These are phyloP conservation scores for Alloscopus bannaensis DNA, from an alignment of 2,888 invertebrate species.

Conservation along the genomic window DNA sequence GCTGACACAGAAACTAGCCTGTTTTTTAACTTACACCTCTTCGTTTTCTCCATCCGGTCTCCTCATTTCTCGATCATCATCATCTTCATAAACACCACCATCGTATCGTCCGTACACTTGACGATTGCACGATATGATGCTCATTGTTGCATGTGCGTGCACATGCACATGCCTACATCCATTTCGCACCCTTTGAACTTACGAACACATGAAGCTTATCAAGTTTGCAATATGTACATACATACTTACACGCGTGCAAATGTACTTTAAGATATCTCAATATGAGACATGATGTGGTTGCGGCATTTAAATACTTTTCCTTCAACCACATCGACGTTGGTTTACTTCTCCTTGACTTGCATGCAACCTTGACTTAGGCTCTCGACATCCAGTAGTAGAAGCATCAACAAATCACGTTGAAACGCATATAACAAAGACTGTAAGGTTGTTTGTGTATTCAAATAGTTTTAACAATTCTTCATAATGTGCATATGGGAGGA, in stretches of 20 bases:
- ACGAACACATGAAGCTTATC: background rate
- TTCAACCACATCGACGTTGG: conserved; percentile 31
- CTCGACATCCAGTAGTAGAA: conserved; percentile 59
- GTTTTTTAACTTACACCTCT: conserved; percentile 67
- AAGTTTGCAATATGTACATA: conserved; percentile 1
- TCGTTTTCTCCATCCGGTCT: conserved; percentile 71
- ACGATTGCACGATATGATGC: conserved; percentile 39
- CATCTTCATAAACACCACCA: conserved; percentile 23
- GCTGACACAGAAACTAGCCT: conserved; percentile 72
- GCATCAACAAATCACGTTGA: too few species aligned
- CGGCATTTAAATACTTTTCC: conserved; percentile 18
- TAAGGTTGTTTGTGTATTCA: background rate
- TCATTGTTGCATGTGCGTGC: conserved; percentile 47
- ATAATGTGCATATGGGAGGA: too few species aligned
- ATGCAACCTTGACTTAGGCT: conserved; percentile 56
- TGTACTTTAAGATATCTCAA: background rate
- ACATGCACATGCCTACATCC: conserved; percentile 38
- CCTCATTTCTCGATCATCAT: conserved; percentile 59
- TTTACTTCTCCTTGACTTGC: conserved; percentile 5
- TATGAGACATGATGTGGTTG: conserved; percentile 38
- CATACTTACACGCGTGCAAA: conserved; percentile 1
- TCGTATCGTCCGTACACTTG: too few species aligned
- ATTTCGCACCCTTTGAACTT: conserved; percentile 1
- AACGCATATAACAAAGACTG: conserved; percentile 1
- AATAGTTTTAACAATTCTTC: too few species aligned